Evolutionary conservation across 2,797 vertebrate genomes (phyloP).

Genomic region (Onychomys arenicola): DNA sequence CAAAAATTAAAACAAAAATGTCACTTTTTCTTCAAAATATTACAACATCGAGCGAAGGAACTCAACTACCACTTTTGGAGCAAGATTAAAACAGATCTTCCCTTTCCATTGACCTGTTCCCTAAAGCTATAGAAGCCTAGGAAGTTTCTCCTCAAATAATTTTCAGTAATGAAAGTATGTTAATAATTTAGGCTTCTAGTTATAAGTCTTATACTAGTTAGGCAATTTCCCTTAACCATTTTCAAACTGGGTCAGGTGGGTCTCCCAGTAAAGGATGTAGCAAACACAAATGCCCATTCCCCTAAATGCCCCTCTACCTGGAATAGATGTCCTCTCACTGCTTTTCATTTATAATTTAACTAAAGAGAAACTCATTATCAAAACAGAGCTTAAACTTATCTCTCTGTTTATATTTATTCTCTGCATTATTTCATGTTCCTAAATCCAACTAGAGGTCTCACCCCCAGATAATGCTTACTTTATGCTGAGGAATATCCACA

Average conservation of each 20-base stretch:
- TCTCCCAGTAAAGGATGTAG: not conserved
- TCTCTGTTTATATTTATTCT: not conserved
- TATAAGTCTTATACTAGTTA: not conserved
- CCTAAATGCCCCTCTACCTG: not conserved
- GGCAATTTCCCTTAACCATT: not conserved
- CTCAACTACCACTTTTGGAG: not conserved
- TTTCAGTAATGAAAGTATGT: not conserved
- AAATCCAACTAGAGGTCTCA: not conserved
- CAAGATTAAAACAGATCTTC: not conserved
- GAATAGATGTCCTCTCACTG: not conserved
- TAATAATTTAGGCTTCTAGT: constrained; percentile 16
- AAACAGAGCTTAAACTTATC: constrained; percentile 2
- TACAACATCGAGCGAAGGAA: not conserved
- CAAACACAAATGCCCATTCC: not conserved
- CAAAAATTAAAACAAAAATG: not conserved
- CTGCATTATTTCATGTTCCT: not conserved
- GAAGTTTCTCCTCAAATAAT: not conserved
- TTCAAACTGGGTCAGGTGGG: not conserved
- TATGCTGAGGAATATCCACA: not conserved
- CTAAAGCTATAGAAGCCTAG: not conserved
- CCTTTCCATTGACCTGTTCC: not conserved
- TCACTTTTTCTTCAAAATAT: not conserved
- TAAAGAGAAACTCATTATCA: not conserved
- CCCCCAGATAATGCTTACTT: constrained; percentile 5
- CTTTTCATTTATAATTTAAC: constrained; percentile 46